phyloP scores from a whole-genome alignment of 92 coral and sea anemone species.

The Plumapathes pennacea region DNA sequence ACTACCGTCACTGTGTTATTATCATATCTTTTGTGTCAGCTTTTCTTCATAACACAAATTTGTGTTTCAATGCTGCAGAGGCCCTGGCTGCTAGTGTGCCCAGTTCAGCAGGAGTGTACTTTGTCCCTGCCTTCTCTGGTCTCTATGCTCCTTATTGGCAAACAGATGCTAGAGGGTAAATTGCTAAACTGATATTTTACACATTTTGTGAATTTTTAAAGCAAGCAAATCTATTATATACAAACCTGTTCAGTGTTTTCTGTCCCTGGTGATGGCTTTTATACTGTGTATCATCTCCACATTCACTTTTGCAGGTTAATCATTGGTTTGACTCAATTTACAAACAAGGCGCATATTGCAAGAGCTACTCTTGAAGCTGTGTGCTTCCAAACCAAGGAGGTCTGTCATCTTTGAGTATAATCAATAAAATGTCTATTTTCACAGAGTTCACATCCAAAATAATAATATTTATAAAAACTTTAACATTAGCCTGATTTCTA shows the following conservation, averaged over 20 bases:
- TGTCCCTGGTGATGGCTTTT: not conserved
- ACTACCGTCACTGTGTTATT: too few species aligned
- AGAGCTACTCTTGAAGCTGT: slow-evolving; percentile 96
- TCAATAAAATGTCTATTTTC: not conserved
- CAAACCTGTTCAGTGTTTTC: not conserved
- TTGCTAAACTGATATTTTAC: not conserved
- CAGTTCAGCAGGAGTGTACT: slow-evolving; percentile 89
- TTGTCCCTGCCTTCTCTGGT: slow-evolving; percentile 99
- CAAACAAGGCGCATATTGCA: slow-evolving; percentile 96
- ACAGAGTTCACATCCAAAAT: not conserved
- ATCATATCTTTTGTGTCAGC: too few species aligned
- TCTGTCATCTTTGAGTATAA: not conserved
- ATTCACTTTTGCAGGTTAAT: slow-evolving; percentile 54
- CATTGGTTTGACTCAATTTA: slow-evolving; percentile 93
- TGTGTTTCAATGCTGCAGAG: too few species aligned
- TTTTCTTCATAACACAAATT: too few species aligned
- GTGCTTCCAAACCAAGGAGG: slow-evolving; percentile 93
- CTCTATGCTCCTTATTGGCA: slow-evolving; percentile 99
- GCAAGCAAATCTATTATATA: not conserved
- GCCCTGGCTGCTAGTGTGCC: slow-evolving; percentile 75
- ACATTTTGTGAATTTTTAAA: not conserved
- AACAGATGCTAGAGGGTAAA: slow-evolving; percentile 98
- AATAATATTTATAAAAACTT: not conserved
- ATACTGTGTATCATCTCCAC: not conserved
- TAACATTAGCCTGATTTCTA: not conserved